Base-by-base conservation (phyloP, 2,797 vertebrate genomes). In the Oryzias sinensis region DNA sequence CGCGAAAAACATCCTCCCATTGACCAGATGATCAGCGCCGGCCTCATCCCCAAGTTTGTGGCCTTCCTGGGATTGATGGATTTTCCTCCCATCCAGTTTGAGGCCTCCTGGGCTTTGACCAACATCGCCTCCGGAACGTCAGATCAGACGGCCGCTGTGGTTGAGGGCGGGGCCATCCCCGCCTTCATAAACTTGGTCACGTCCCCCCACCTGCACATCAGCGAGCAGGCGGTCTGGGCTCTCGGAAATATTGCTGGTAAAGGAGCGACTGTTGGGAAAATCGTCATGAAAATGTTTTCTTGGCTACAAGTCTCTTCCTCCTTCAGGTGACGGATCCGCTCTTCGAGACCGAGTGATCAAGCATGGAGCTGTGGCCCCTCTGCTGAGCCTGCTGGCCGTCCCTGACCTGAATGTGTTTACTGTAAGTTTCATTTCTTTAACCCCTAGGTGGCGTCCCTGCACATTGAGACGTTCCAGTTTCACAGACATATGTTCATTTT, bases 141-240 rank as follows among this genome's bases (percentile, higher is more conserved):
- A 0, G 94, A 96, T 5, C 97, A 99, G 80, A 99, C 97, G 0
- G 93, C 88, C n/a, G 95, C 96, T 0, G 97, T 99, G 11, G 97
- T 99, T 4, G 93, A 93, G 22, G 95, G 95, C 0, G 96, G 97
- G 0, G 97, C 93, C 48, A 88, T 99, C 44, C 94, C 94, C 46
- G 96, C 97, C 15, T 98, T 99, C 74, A 92, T 98, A 37, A 74
- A 87, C 3, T 88, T 99, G 5, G 80, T 99, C 80, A 83, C 89
- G 0, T 99, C 96, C 24, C 92, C 94, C 2, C 94, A 98, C 37
- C 70, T 93, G 72, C 97, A 99, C 81, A 96, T 99, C 87, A 96
- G 96, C 42, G 97, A 99, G 80, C 97, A 99, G 76, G 97, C 97
- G 0, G 92, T 99, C 15, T 99, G 97, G 97, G 97, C 97, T 1